phyloP scores from a whole-genome alignment of 1,140 invertebrate genomes.

The Asbolus verrucosus region DNA sequence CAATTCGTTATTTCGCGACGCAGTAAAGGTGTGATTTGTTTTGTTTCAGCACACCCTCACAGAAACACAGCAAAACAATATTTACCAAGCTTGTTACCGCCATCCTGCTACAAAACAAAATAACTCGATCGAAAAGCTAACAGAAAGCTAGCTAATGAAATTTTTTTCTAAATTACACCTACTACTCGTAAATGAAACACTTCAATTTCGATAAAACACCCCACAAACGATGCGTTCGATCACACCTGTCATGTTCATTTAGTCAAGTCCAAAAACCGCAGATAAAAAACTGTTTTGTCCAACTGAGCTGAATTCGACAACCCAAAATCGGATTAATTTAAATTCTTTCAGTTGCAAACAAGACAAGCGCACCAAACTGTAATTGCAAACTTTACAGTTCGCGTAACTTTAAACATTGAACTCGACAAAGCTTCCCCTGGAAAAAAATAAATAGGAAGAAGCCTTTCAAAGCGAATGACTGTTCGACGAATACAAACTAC shows the following conservation, averaged over 20 bases:
- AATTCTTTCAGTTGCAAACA: conserved; percentile 7
- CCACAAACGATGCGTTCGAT: conserved; percentile 16
- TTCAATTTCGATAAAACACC: conserved; percentile 15
- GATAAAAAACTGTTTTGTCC: too few relatives aligned
- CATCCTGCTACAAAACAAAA: neutral
- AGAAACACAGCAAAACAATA: too few relatives aligned
- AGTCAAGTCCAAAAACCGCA: too few relatives aligned
- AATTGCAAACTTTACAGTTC: neutral
- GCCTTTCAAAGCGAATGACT: conserved; percentile 10
- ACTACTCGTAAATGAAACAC: conserved; percentile 3
- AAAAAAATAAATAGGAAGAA: conserved; percentile 14
- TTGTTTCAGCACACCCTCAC: too few relatives aligned
- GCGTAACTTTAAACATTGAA: neutral
- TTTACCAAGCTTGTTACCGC: neutral
- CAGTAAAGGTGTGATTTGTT: too few relatives aligned
- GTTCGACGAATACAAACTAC: conserved; percentile 20
- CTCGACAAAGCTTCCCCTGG: neutral
- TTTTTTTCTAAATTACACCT: conserved; percentile 13
- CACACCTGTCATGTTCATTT: conserved; percentile 16
- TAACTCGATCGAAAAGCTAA: neutral
- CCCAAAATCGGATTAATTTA: conserved; percentile 6
- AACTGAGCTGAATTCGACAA: too few relatives aligned
- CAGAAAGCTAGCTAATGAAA: neutral
- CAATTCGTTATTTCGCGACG: too few relatives aligned
- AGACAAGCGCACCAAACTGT: neutral